Percentiles rank a stretch among this genome's conserved stretches.
phyloP scores from a whole-genome alignment of 2,888 invertebrate species.

The Creontiades dilutus region DNA sequence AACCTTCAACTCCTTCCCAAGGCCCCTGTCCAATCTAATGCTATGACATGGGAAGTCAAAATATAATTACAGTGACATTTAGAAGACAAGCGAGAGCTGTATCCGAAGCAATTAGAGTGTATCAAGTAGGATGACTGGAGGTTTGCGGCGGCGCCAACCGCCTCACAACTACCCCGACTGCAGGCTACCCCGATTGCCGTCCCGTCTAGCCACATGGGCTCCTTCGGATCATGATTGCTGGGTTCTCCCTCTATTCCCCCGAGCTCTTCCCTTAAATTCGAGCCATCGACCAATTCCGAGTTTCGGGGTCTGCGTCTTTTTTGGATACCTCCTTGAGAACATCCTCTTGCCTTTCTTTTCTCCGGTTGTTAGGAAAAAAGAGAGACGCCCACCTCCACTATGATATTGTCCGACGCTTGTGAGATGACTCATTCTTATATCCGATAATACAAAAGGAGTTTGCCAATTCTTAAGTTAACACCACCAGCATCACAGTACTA shows the following conservation, averaged over 20 bases:
- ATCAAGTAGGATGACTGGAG: conserved; percentile 69
- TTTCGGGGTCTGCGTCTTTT: not conserved
- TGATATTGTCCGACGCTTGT: not conserved
- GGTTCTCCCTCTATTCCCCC: not conserved
- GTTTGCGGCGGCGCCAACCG: conserved; percentile 65
- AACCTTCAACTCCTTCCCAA: conserved; percentile 24
- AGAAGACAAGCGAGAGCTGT: conserved; percentile 56
- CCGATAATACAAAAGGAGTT: not conserved
- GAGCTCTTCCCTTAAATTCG: not conserved
- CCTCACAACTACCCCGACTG: conserved; percentile 7
- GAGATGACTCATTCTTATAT: not conserved
- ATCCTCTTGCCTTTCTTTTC: not conserved
- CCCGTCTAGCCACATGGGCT: conserved; percentile 60
- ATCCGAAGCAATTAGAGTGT: conserved; percentile 69
- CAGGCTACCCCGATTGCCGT: not conserved
- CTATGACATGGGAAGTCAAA: conserved; percentile 66
- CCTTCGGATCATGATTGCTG: conserved; percentile 40
- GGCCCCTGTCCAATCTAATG: conserved; percentile 61
- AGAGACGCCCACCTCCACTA: not conserved
- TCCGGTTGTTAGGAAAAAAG: not conserved
- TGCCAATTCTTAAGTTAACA: too few species aligned
- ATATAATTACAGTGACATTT: conserved; percentile 71
- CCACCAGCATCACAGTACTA: too few species aligned
- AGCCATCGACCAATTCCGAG: not conserved
- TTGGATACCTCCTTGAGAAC: not conserved